Base-by-base conservation (phyloP, 2,888 invertebrate genomes). In the Rhaphigaster nebulosa region DNA sequence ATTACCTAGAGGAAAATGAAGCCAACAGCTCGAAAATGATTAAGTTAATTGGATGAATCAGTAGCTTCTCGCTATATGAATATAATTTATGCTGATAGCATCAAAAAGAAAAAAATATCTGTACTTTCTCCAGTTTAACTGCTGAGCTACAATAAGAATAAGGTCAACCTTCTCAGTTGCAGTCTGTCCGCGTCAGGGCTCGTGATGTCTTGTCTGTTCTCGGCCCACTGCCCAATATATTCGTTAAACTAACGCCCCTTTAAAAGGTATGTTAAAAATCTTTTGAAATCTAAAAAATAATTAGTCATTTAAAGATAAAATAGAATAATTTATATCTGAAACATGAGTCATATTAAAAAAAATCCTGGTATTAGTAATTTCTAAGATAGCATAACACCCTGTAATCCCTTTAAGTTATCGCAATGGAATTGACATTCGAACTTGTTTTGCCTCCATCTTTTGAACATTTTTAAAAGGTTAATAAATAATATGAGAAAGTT, bases 381-480 rank as follows among this genome's bases (percentile, higher is more conserved):
- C n/a, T 18, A 84, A 41, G 15, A 84, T 50, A 45, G 10, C 45
- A 45, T n/a, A 15, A 84, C 3, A 84, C 41, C 20, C 6, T n/a
- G 1, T 84, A 84, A 84, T 84, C 84, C 84, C 84, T 45, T n/a
- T 4, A 15, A 23, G 23, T 84, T 41, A 41, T 41, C 41, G 45
- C 15, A 12, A 23, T 50, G 41, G 45, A 10, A 45, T 84, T 45
- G 26, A 45, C 13, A 45, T 84, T n/a, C n/a, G 45, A 45, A 29
- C 70, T 76, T 76, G 20, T 76, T 45, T 84, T 84, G 45, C 84
- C 84, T 84, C 84, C 84, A 84, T 84, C 26, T 84, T 84, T 84
- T 50, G 6, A 84, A 50, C 15, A 10, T 41, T 45, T 45, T 84
- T 84, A 1, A 84, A 45, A 45, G n/a, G 84, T 45, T 84, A 45